Base-by-base conservation (phyloP, 1,140 invertebrate species). In the Ephestia elutella region DNA sequence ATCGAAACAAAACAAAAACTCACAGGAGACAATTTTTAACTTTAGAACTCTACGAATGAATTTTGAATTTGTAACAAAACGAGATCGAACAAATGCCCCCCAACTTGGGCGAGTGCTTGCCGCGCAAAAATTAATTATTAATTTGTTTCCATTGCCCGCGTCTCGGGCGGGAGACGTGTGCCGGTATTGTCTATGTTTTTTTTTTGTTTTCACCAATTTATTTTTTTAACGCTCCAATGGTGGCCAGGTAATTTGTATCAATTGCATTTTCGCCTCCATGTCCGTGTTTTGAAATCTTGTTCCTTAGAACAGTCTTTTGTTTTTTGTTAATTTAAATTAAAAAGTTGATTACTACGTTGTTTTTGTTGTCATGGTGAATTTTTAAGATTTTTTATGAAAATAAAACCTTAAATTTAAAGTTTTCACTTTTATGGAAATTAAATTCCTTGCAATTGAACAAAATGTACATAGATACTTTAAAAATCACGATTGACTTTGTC, bases 61-160 rank as follows among this genome's bases (percentile, higher is more conserved):
- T 78, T 80, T 82, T 78, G 80, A 82, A 86, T 82, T 82, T 78
- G 64, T 71, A 82, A 84, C 80, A 82, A 85, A 82, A 80, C 74
- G 75, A 75, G 72, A 77, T 73, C 75, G 74, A 72, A 78, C 74
- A 67, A 74, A 78, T 79, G 72, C 72, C 71, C 76, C n/a, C 79
- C 66, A 74, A 75, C 73, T 78, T 78, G 56, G 67, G 62, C 61
- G 68, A 59, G 67, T 58, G 68, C 58, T 65, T 64, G 56, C 65
- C 70, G 78, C 66, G 73, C 66, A 63, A 73, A 80, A 85, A 82
- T 82, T 81, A 80, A 82, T 81, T 75, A 84, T 83, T 83, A 83
- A 83, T 83, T 80, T 81, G 80, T 80, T 82, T 65, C 76, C 74
- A 75, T 68, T 69, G 71, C 69, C 63, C 65, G 58, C 68, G 65